Percentiles rank a stretch among this genome's conserved stretches.
These are phyloP conservation scores for Phymanthus crucifer DNA, from an alignment of 92 coral and sea anemone genomes.

Conservation along the genomic window DNA sequence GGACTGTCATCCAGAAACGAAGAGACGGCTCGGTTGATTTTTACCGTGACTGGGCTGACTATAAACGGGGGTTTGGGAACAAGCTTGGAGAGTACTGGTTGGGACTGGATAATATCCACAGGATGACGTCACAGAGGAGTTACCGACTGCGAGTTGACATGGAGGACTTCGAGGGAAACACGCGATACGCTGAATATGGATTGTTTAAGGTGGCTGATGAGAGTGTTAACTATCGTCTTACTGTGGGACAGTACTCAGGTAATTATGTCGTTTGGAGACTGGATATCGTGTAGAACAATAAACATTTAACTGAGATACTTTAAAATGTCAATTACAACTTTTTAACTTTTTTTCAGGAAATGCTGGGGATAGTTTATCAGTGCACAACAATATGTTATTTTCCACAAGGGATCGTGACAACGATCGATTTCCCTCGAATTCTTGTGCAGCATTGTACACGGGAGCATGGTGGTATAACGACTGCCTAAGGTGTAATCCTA, in stretches of 20 bases:
- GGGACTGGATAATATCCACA: slow-evolving; percentile 40
- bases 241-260: slow-evolving; percentile 13
- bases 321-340: not conserved
- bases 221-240: slow-evolving; percentile 11
- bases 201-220: slow-evolving; percentile 22
- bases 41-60: slow-evolving; percentile 33
- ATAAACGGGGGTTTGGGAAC: slow-evolving; percentile 43
- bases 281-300: not conserved
- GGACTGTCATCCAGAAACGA: slow-evolving; percentile 51
- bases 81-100: slow-evolving; percentile 42
- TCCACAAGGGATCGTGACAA: not conserved
- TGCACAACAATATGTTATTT: not conserved
- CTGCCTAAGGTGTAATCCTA: not conserved
- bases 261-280: not conserved
- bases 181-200: slow-evolving; percentile 23
- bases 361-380: not conserved
- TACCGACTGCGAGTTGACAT: slow-evolving; percentile 28
- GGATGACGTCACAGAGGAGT: slow-evolving; percentile 18
- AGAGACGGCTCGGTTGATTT: slow-evolving; percentile 38
- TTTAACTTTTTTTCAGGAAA: not conserved
- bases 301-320: not conserved
- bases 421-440: not conserved
- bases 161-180: slow-evolving; percentile 40
- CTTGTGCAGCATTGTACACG: not conserved
- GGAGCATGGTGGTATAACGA: slow-evolving; percentile 4